A percentile compares a stretch with the other conserved stretches of the same genome.
Evolutionary conservation across 2,797 vertebrate species (phyloP).

Genomic region (Catharus ustulatus): DNA sequence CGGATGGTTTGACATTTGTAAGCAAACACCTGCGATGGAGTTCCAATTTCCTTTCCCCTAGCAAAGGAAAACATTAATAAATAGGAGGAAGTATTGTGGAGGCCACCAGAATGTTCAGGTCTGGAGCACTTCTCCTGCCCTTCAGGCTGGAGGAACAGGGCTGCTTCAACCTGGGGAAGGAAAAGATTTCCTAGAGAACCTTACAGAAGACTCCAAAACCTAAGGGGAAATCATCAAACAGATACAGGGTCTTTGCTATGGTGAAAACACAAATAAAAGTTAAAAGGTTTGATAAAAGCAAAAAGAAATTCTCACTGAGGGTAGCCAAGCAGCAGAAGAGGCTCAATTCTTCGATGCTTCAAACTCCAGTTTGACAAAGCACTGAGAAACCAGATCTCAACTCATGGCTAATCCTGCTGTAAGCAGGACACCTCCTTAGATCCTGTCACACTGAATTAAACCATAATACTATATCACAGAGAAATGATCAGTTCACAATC

Average conservation of each 20-base stretch:
- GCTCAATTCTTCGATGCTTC: background rate
- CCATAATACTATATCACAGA: background rate
- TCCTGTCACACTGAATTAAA: background rate
- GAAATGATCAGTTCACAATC: background rate
- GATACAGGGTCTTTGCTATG: background rate
- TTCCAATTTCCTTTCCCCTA: background rate
- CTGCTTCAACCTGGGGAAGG: background rate
- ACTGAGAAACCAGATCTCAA: background rate
- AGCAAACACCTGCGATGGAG: background rate
- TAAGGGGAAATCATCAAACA: background rate
- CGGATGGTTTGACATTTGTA: background rate
- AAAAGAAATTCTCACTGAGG: background rate
- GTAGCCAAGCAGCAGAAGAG: rapidly evolving
- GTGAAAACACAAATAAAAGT: background rate
- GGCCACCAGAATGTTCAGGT: background rate
- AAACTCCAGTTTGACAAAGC: background rate
- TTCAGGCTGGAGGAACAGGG: background rate
- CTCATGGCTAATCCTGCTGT: background rate
- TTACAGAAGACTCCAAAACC: rapidly evolving
- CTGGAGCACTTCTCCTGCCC: background rate
- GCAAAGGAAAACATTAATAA: background rate
- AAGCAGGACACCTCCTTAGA: background rate
- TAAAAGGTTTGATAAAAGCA: background rate
- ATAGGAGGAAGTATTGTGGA: rapidly evolving
- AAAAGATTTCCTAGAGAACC: background rate